These are phyloP conservation scores for Geopemphigus sp. DNA, from an alignment of 1,140 invertebrate genomes.

Conservation along the genomic window DNA sequence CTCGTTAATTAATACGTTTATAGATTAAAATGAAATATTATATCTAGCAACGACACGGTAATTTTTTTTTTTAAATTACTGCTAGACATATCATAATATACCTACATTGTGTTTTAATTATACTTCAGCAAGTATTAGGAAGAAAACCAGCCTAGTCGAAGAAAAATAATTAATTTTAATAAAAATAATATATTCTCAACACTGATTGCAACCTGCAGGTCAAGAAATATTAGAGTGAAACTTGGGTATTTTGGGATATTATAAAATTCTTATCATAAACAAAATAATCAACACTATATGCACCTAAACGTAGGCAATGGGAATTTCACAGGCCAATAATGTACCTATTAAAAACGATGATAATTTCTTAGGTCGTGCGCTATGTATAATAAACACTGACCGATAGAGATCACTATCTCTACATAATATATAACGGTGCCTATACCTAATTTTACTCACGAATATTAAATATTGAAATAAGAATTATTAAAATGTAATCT, in stretches of 20 bases:
- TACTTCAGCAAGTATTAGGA: neutral
- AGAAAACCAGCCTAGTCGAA: neutral
- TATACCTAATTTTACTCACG: too few species aligned
- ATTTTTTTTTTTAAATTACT: neutral
- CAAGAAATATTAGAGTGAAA: conserved; percentile 17
- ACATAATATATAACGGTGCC: too few species aligned
- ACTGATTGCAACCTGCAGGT: neutral
- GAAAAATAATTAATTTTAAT: neutral
- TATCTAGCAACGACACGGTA: neutral
- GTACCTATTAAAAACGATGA: neutral
- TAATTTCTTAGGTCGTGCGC: conserved; percentile 7
- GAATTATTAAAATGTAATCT: too few species aligned
- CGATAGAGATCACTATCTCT: too few species aligned
- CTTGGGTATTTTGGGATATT: neutral
- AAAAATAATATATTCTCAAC: neutral
- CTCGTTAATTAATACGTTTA: neutral
- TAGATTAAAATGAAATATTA: neutral
- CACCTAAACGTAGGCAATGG: conserved; percentile 3
- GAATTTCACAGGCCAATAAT: neutral
- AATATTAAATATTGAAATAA: too few species aligned
- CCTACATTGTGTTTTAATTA: neutral
- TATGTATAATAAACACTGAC: too few species aligned
- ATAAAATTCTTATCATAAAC: conserved; percentile 28
- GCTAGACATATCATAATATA: conserved; percentile 17
- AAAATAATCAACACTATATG: neutral